Base-by-base conservation (phyloP, 2,888 invertebrate genomes). In the Acanthacorydalis orientalis region DNA sequence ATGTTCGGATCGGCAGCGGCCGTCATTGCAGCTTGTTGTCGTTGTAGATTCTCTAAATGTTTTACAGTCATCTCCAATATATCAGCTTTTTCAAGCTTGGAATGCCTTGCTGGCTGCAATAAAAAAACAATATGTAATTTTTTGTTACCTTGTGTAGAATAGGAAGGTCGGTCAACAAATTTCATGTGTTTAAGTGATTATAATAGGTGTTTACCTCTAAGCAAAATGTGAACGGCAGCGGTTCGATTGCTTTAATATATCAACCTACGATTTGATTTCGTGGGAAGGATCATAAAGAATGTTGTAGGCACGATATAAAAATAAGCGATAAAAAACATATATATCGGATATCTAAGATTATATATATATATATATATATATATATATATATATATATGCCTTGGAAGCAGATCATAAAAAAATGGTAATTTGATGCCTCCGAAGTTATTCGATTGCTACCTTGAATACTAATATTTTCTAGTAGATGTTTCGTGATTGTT, bases 1-100 rank as follows among this genome's bases (percentile, higher is more conserved):
- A 90, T 83, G 12, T 80, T 78, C 0, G 91, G 88, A 63, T 92
- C 89, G 9, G 84, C 78, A 0, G 86, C 81, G 53, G 85, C 83
- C 23, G 88, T 83, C 53, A 83, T 78, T 8, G 83, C 84, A 42
- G 84, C 67, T 63, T 91, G 91, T 62, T 90, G 89, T 10, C 88
- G 75, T 60, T 93, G 92, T 12, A 95, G 69, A 51, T 83, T 83
- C 62, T 91, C 88, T 44, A 96, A 71, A 63, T 93, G 91, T 61
- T 89, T 87, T 43, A 95, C 93, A 1, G 93, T 91, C 75, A 93
- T 82, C 67, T 95, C 95, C 47, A 95, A 69, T 55, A 95, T 93
- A 64, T 95, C 95, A 1, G 95, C 93, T 63, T 95, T 95, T 65
- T 95, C 95, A 58, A 95, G 70, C 64, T 95, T 95, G 6, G 90